phyloP scores from a whole-genome alignment of 2,113 vertebrate genomes.

The Corythoichthys intestinalis region DNA sequence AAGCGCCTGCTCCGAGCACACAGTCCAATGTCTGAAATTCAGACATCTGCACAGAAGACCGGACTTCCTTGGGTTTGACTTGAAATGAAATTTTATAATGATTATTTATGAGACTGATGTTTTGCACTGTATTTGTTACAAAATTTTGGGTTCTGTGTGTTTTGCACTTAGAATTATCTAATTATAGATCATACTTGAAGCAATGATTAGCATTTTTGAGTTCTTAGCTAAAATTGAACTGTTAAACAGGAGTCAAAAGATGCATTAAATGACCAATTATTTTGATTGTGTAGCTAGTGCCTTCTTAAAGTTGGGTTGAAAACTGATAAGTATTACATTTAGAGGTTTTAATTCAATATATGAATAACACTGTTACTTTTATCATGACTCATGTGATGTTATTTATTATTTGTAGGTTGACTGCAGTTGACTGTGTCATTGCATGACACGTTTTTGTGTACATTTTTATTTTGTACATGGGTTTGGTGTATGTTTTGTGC shows the following conservation, averaged over 20 bases:
- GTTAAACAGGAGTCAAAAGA: constrained; percentile 19
- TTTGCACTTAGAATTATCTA: constrained; percentile 39
- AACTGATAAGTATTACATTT: background rate
- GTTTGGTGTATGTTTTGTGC: background rate
- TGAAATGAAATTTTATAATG: constrained; percentile 31
- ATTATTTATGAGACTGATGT: constrained; percentile 27
- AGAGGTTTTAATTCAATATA: background rate
- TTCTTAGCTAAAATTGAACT: constrained; percentile 16
- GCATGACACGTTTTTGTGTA: background rate
- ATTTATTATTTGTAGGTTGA: background rate
- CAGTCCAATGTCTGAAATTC: constrained; percentile 5
- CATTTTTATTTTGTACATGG: background rate
- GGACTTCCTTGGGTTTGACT: constrained; percentile 16
- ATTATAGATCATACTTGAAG: constrained; percentile 54
- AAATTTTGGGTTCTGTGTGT: constrained; percentile 24
- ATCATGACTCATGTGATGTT: background rate
- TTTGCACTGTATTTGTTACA: constrained; percentile 26
- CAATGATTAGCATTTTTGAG: constrained; percentile 3
- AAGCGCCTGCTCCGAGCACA: constrained; percentile 1
- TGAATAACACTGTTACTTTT: background rate
- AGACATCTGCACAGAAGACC: constrained; percentile 30
- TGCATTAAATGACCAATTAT: constrained; percentile 62
- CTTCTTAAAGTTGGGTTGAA: constrained; percentile 7
- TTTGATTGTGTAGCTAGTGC: constrained; percentile 36
- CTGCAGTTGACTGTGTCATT: background rate